Percentiles rank a stretch among this genome's conserved stretches.
Conservation (phyloP, 2,888 invertebrate species). For the Leucophenga maculata region DNA sequence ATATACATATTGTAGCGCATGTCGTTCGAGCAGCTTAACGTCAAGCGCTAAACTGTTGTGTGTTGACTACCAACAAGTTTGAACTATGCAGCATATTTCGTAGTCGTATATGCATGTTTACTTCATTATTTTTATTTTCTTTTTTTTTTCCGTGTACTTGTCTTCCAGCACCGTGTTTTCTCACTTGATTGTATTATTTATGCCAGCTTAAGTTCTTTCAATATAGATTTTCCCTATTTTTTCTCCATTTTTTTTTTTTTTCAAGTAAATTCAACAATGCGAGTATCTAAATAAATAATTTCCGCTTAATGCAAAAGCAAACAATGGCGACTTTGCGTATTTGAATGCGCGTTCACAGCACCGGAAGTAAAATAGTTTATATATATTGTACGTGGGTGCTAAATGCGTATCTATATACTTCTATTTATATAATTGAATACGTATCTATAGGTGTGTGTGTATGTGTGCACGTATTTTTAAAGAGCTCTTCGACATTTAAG, state of each 20-base stretch:
- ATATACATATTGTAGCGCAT: no score
- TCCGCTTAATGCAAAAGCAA: slow-evolving; percentile 6
- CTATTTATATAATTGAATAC: neutral
- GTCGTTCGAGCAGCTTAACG: no score
- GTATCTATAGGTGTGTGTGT: neutral
- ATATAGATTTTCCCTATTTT: neutral
- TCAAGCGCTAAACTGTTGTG: no score
- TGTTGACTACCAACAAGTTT: no score
- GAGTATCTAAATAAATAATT: neutral
- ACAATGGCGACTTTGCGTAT: slow-evolving; percentile 1
- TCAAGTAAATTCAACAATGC: no score
- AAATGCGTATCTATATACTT: neutral
- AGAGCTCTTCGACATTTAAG: no score
- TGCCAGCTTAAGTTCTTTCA: neutral
- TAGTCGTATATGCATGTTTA: no score
- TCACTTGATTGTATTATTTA: slow-evolving; percentile 1
- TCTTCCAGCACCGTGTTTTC: neutral
- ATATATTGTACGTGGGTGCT: neutral
- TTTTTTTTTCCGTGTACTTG: slow-evolving; percentile 7
- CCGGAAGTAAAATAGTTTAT: neutral
- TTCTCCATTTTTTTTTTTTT: neutral
- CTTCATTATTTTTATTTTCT: neutral
- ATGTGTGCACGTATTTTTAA: neutral
- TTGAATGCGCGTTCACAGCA: neutral
- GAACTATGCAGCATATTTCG: no score